Evolutionary conservation across 2,113 vertebrate genomes (phyloP).

Genomic region (Thamnophis sirtalis): DNA sequence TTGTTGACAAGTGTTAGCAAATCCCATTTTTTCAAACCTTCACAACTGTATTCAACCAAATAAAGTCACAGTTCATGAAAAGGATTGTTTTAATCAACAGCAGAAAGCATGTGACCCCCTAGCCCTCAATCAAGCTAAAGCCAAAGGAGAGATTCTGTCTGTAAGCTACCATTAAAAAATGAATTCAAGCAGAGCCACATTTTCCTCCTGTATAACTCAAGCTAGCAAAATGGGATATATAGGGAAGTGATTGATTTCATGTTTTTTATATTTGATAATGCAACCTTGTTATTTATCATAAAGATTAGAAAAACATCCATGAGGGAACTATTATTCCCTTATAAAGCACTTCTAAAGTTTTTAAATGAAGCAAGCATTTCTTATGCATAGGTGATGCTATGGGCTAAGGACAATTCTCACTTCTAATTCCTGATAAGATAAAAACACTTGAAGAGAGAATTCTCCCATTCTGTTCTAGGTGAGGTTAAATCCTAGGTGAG

Average conservation of each 20-base stretch:
- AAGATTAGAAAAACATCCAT: neutral
- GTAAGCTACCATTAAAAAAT: accelerated
- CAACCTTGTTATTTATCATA: neutral
- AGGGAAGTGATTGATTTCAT: neutral
- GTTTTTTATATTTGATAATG: neutral
- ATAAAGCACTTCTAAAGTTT: neutral
- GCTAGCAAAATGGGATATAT: neutral
- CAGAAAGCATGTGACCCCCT: neutral
- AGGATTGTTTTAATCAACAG: neutral
- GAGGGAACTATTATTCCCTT: neutral
- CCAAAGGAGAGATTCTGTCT: neutral
- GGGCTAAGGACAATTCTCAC: slow-evolving; percentile 36
- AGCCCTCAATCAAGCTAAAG: slow-evolving; percentile 2
- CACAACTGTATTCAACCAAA: slow-evolving; percentile 2
- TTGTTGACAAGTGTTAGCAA: neutral
- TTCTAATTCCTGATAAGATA: slow-evolving; percentile 44
- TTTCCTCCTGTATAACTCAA: neutral
- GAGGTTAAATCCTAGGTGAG: slow-evolving; percentile 17
- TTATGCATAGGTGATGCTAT: slow-evolving; percentile 6
- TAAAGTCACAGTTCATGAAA: neutral
- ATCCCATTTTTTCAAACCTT: neutral
- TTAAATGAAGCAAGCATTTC: neutral
- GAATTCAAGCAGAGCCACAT: neutral
- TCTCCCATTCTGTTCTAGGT: neutral
- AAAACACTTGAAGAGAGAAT: slow-evolving; percentile 21